These are phyloP conservation scores for Hydraecia micacea DNA, from an alignment of 2,888 invertebrate species.

Conservation along the genomic window DNA sequence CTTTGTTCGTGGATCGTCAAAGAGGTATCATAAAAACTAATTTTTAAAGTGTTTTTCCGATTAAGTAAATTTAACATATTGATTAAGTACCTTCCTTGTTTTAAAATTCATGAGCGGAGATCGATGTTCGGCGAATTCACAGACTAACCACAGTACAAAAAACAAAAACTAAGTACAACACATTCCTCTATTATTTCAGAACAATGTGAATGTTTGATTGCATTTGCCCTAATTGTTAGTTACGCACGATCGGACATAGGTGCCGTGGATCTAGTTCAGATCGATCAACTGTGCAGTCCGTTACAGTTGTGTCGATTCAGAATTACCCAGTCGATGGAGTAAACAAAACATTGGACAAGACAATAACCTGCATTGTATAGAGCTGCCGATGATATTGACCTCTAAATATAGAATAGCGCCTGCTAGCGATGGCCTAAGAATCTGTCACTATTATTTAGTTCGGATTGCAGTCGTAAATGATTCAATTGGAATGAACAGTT, in stretches of 20 bases:
- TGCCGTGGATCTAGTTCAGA: conserved; percentile 61
- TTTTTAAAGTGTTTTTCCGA: neutral
- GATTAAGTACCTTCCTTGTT: neutral
- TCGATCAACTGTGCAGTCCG: conserved; percentile 62
- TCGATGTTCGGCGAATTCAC: neutral
- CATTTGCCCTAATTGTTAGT: conserved; percentile 63
- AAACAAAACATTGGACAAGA: conserved; percentile 57
- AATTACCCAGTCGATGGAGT: conserved; percentile 40
- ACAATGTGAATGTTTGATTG: conserved; percentile 58
- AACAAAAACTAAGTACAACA: conserved; percentile 16
- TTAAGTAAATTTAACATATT: neutral
- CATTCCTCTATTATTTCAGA: conserved; percentile 47
- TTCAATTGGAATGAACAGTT: conserved; percentile 1
- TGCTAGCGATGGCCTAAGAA: neutral
- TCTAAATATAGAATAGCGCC: conserved; percentile 2
- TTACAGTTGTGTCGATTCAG: conserved; percentile 48
- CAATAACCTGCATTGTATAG: conserved; percentile 33
- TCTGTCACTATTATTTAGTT: neutral
- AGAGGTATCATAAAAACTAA: neutral
- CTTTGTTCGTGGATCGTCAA: conserved; percentile 26
- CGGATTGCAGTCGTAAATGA: neutral
- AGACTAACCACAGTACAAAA: conserved; percentile 9
- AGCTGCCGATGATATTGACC: conserved; percentile 14
- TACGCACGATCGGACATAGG: conserved; percentile 59
- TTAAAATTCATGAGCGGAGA: neutral